A percentile compares a stretch with the other conserved stretches of the same genome.
Conservation (phyloP, 1,140 invertebrate genomes). For the Heliconius nattereri region DNA sequence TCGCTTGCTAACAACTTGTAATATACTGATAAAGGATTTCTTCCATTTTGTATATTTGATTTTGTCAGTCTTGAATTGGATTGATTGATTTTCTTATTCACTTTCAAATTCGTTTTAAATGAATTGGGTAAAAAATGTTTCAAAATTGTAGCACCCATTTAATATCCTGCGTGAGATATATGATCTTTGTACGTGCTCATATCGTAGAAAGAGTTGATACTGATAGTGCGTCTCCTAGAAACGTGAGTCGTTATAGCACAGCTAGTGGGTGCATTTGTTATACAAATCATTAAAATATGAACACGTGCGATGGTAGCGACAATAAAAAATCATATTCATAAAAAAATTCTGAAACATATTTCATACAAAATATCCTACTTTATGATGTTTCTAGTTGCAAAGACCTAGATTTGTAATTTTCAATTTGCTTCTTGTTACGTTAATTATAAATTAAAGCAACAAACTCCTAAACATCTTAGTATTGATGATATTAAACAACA, state of each 20-base stretch:
- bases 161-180: conserved; percentile 15
- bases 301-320: conserved; percentile 50
- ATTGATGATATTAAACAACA: conserved; percentile 1
- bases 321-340: conserved; percentile 30
- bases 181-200: conserved; percentile 47
- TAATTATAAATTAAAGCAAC: neutral
- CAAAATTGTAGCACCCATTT: conserved; percentile 19
- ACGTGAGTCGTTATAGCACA: conserved; percentile 31
- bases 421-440: neutral
- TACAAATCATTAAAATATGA: conserved; percentile 59
- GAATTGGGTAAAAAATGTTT: neutral
- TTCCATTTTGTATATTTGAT: conserved; percentile 30
- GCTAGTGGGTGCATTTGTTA: conserved; percentile 54
- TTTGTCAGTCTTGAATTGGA: conserved; percentile 30
- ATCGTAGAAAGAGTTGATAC: conserved; percentile 58
- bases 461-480: neutral
- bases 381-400: conserved; percentile 5
- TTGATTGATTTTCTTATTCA: conserved; percentile 8
- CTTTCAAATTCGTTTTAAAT: neutral
- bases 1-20: conserved; percentile 70
- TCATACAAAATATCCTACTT: conserved; percentile 10
- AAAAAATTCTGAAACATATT: neutral
- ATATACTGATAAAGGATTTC: conserved; percentile 49
- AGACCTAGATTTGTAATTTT: neutral
- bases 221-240: conserved; percentile 59